Conservation (phyloP, 2,888 invertebrate genomes). For the Theodoxus fluviatilis region DNA sequence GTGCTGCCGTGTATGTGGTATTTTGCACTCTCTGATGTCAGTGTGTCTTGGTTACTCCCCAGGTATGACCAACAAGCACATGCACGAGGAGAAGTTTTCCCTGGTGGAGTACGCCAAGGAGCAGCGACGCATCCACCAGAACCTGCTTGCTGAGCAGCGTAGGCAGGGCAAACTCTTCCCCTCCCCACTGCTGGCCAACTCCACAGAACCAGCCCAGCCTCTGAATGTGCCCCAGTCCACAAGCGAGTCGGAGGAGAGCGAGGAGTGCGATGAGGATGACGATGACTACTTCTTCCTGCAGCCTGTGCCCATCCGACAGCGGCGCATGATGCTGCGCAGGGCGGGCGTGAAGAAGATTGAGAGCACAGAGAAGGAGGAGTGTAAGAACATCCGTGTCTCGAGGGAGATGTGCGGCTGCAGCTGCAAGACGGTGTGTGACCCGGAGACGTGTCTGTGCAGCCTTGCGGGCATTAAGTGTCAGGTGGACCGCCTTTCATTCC, state of each 20-base stretch:
- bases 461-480: constrained; percentile 96
- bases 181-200: constrained; percentile 40
- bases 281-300: constrained; percentile 68
- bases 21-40: too few relatives aligned
- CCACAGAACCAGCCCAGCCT: constrained; percentile 16
- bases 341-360: constrained; percentile 95
- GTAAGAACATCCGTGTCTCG: constrained; percentile 87
- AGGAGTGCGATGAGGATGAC: constrained; percentile 53
- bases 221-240: background rate
- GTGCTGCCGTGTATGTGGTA: too few relatives aligned
- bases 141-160: constrained; percentile 77
- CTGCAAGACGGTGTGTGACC: constrained; percentile 78
- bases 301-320: constrained; percentile 90
- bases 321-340: constrained; percentile 85
- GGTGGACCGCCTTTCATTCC: constrained; percentile 94
- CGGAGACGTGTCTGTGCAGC: constrained; percentile 93
- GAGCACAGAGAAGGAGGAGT: constrained; percentile 90
- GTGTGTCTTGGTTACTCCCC: constrained; percentile 34
- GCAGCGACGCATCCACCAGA: constrained; percentile 84
- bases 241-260: constrained; percentile 39
- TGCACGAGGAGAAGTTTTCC: constrained; percentile 80
- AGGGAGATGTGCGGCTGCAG: constrained; percentile 73
- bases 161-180: constrained; percentile 66
- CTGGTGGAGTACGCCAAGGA: constrained; percentile 88
- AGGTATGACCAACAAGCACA: constrained; percentile 80